Conservation (phyloP, 2,797 vertebrate species). For the Diceros bicornis region DNA sequence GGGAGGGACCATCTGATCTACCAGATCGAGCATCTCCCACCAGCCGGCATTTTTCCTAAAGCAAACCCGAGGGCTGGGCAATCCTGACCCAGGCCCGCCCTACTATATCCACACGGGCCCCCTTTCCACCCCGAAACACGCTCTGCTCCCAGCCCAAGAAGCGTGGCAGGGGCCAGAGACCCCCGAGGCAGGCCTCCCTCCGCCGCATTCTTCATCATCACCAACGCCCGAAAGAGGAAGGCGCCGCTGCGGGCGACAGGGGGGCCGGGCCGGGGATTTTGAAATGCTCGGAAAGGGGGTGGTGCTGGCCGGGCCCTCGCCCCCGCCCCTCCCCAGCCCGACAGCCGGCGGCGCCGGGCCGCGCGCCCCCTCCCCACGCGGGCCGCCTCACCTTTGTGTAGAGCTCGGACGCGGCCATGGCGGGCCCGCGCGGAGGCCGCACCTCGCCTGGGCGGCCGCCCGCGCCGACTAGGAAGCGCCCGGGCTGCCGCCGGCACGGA, state of each 20-base stretch:
- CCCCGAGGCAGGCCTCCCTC: not conserved
- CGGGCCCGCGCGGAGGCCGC: conserved; percentile 75
- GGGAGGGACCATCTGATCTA: not conserved
- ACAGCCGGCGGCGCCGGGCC: not conserved
- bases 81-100: not conserved
- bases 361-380: not conserved
- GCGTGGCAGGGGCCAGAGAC: not conserved
- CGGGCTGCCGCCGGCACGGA: conserved; percentile 13
- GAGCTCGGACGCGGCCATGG: conserved; percentile 97
- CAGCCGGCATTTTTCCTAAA: not conserved
- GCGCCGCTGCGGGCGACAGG: not conserved
- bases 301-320: not conserved
- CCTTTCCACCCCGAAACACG: not conserved
- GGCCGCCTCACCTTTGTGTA: conserved; percentile 95
- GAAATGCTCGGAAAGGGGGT: not conserved
- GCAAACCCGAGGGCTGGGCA: not conserved
- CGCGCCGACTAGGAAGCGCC: conserved; percentile 59
- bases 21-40: not conserved
- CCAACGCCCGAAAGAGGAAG: conserved; percentile 30
- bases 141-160: not conserved
- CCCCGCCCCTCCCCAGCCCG: not conserved
- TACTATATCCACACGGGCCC: not conserved
- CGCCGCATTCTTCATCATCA: not conserved
- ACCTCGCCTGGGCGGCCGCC: conserved; percentile 62
- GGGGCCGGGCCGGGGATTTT: not conserved